A percentile compares a stretch with the other conserved stretches of the same genome.
Conservation (phyloP, 2,113 vertebrate genomes). For the Pseudopipra pipra region DNA sequence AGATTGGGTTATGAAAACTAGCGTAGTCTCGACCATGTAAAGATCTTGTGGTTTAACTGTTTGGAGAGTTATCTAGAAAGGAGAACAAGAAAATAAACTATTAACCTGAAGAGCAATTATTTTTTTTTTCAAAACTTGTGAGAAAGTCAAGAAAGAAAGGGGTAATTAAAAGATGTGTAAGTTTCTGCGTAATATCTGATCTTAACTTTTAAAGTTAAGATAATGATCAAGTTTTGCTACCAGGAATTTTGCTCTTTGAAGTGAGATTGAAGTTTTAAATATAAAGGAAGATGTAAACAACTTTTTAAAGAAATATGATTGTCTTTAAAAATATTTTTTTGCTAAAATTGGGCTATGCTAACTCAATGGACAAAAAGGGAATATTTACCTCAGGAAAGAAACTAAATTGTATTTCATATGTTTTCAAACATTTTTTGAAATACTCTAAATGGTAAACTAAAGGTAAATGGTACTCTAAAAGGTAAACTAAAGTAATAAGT, state of each 20-base stretch:
- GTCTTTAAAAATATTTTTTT: not conserved
- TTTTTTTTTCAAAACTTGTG: not conserved
- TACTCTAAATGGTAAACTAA: not conserved
- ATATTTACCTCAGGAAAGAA: not conserved
- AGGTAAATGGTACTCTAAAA: not conserved
- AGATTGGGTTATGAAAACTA: not conserved
- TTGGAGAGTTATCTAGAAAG: not conserved
- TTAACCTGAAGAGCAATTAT: not conserved
- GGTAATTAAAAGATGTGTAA: not conserved
- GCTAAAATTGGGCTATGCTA: not conserved
- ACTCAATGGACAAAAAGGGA: not conserved
- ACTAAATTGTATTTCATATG: not conserved
- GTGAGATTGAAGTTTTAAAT: not conserved
- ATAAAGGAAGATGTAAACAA: not conserved
- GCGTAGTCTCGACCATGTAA: not conserved
- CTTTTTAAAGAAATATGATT: not conserved
- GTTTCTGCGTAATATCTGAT: not conserved
- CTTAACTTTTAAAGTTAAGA: not conserved
- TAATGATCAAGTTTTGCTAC: not conserved
- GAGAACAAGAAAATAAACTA: not conserved
- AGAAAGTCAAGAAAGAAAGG: not conserved
- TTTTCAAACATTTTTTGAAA: not conserved
- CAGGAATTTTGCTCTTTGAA: not conserved
- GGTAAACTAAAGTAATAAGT: not conserved
- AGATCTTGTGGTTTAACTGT: not conserved